Evolutionary conservation across 2,113 vertebrate species (phyloP).

Genomic region (Oxyruncus cristatus): DNA sequence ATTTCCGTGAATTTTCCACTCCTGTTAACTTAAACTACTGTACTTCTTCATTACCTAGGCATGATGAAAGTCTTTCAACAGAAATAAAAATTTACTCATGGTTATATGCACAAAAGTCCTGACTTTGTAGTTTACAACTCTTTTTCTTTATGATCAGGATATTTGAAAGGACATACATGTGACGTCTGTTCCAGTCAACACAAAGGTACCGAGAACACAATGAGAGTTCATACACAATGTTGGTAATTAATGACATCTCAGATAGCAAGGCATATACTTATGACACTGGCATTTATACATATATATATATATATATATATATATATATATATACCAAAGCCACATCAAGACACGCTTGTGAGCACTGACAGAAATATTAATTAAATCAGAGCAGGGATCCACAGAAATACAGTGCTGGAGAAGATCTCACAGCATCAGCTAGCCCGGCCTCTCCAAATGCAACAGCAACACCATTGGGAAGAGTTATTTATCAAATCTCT

Average conservation of each 20-base stretch:
- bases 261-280: background rate
- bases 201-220: background rate
- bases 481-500: background rate
- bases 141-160: background rate
- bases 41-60: background rate
- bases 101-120: background rate
- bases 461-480: background rate
- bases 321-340: too few relatives aligned
- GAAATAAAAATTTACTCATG: background rate
- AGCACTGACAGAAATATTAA: background rate
- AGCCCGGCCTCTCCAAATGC: background rate
- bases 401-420: background rate
- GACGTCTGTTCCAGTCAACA: background rate
- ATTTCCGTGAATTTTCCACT: background rate
- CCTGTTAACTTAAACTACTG: background rate
- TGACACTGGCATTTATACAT: background rate
- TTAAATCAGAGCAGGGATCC: background rate
- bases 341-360: background rate
- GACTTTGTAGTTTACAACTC: background rate
- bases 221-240: fast-evolving
- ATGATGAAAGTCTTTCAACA: background rate
- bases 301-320: too few relatives aligned
- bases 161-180: background rate
- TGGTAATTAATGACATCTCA: background rate
- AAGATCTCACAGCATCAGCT: background rate